Percentiles rank a stretch among this genome's conserved stretches.
These are phyloP conservation scores for Eupithecia inturbata DNA, from an alignment of 2,888 invertebrate genomes.

Conservation along the genomic window DNA sequence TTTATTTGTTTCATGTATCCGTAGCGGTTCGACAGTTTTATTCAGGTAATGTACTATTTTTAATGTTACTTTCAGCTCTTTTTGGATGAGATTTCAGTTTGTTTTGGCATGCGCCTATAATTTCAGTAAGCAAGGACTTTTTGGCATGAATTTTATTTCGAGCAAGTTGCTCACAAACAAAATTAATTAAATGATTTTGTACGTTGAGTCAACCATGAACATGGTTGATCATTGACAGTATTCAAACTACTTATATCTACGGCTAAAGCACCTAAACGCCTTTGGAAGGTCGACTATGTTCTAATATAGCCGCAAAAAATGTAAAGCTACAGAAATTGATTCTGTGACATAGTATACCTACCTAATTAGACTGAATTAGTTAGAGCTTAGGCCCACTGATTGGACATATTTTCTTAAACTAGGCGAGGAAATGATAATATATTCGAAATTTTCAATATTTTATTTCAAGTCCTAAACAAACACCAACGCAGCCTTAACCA, in stretches of 20 bases:
- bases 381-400: no score
- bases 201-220: not conserved
- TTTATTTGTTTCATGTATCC: conserved; percentile 81
- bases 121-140: not conserved
- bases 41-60: conserved; percentile 70
- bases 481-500: conserved; percentile 6
- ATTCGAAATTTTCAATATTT: not conserved
- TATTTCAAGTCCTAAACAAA: conserved; percentile 6
- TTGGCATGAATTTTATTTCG: not conserved
- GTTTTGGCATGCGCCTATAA: conserved; percentile 1
- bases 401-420: not conserved
- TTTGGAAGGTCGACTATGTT: no score
- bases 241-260: no score
- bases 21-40: conserved; percentile 81
- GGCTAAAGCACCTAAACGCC: no score
- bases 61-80: conserved; percentile 17
- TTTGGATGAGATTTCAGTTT: conserved; percentile 19
- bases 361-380: no score
- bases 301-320: no score
- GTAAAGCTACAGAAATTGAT: no score
- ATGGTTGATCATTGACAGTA: not conserved
- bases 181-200: no score
- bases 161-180: not conserved
- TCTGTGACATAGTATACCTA: no score
- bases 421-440: not conserved